phyloP scores from a whole-genome alignment of 2,113 vertebrate species.

The Stercorarius parasiticus region DNA sequence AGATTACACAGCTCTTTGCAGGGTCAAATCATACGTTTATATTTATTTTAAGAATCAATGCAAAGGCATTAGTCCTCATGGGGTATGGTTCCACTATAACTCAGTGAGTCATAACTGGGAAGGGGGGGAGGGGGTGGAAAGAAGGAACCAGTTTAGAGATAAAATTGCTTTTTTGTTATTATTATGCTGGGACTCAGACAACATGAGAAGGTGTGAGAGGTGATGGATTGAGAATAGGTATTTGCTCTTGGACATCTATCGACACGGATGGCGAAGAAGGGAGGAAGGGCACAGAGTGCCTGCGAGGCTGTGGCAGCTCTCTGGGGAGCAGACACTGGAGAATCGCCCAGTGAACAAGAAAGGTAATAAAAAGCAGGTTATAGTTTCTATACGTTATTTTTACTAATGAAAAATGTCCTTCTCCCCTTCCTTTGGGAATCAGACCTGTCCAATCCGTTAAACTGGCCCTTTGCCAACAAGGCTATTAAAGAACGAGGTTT shows the following conservation, averaged over 20 bases:
- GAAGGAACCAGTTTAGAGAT: background rate
- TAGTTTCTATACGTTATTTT: background rate
- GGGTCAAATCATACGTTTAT: background rate
- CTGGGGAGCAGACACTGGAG: rapidly evolving
- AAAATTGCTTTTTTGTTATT: background rate
- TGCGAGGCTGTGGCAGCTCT: background rate
- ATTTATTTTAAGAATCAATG: background rate
- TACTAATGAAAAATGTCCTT: background rate
- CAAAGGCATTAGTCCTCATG: background rate
- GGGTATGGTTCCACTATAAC: background rate
- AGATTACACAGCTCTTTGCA: background rate
- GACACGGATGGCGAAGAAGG: rapidly evolving
- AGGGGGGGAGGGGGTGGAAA: no score
- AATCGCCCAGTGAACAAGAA: background rate
- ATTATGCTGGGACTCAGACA: background rate
- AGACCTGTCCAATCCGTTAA: background rate
- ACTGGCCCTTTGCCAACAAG: background rate
- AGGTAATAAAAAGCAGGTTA: background rate
- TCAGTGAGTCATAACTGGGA: background rate
- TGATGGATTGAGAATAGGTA: rapidly evolving
- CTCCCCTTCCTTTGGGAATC: background rate
- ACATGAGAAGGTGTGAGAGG: background rate
- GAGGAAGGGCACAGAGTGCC: background rate
- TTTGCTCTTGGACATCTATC: background rate
- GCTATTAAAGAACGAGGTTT: background rate